Conservation (phyloP, 2,888 invertebrate genomes). For the Ectemnius lituratus region DNA sequence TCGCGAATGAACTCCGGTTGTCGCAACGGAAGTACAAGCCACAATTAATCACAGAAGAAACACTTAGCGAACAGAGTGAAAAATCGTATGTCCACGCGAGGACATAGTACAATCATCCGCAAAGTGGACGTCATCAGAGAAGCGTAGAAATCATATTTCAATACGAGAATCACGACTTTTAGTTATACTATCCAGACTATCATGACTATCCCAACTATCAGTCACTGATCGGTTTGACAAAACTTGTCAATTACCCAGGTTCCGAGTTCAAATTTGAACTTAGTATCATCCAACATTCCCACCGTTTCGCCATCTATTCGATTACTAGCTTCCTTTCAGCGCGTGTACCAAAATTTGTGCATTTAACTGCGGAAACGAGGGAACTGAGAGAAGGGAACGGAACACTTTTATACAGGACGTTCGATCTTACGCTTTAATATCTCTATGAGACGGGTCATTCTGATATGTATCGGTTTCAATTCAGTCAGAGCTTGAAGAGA, state of each 20-base stretch:
- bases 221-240: no score
- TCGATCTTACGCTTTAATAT: conserved; percentile 36
- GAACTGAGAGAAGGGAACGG: not conserved
- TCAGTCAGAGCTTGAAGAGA: conserved; percentile 52
- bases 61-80: no score
- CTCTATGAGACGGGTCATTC: conserved; percentile 45
- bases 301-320: conserved; percentile 4
- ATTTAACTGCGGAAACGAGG: not conserved
- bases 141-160: no score
- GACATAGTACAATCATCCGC: no score
- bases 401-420: conserved; percentile 1
- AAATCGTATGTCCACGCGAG: no score
- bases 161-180: not conserved
- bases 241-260: no score
- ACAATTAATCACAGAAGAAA: no score
- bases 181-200: not conserved
- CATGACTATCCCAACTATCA: no score
- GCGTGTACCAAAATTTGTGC: not conserved
- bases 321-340: not conserved
- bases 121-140: no score
- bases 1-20: no score
- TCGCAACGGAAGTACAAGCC: no score
- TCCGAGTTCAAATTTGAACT: no score
- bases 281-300: not conserved
- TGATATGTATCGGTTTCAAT: conserved; percentile 57